Conservation (phyloP, 2,888 invertebrate genomes). For the Eubasilissa splendida region DNA sequence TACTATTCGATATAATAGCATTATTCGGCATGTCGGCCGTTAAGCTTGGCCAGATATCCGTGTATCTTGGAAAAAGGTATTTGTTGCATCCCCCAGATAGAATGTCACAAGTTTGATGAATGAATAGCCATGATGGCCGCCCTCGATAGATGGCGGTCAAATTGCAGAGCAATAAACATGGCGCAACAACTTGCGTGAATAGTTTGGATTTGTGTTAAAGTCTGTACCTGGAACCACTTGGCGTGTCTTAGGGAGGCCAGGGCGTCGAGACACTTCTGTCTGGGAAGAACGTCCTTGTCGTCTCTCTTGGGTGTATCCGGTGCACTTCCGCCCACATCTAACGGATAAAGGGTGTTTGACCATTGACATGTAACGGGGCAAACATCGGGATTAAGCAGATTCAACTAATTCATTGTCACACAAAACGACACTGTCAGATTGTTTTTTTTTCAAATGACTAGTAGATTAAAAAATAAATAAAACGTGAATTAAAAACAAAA, state of each 20-base stretch:
- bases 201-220: conserved; percentile 48
- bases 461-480: conserved; percentile 2
- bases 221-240: conserved; percentile 99
- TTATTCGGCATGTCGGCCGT: too few species aligned
- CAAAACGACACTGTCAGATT: neutral
- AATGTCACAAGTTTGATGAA: too few species aligned
- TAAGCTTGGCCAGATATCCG: too few species aligned
- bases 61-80: too few species aligned
- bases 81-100: too few species aligned
- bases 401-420: conserved; percentile 29
- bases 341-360: conserved; percentile 82
- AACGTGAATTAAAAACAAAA: conserved; percentile 23
- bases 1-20: too few species aligned
- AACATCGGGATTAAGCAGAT: conserved; percentile 62
- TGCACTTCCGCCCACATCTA: conserved; percentile 66
- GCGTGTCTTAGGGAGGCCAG: conserved; percentile 99
- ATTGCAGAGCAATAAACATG: conserved; percentile 55
- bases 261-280: conserved; percentile 99
- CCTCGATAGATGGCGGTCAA: neutral
- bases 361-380: conserved; percentile 75
- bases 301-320: conserved; percentile 79
- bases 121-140: too few species aligned
- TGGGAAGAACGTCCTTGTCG: conserved; percentile 96
- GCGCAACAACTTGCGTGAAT: conserved; percentile 54
- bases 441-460: neutral